Base-by-base conservation (phyloP, 2,113 vertebrate genomes). In the Xiphophorus couchianus region DNA sequence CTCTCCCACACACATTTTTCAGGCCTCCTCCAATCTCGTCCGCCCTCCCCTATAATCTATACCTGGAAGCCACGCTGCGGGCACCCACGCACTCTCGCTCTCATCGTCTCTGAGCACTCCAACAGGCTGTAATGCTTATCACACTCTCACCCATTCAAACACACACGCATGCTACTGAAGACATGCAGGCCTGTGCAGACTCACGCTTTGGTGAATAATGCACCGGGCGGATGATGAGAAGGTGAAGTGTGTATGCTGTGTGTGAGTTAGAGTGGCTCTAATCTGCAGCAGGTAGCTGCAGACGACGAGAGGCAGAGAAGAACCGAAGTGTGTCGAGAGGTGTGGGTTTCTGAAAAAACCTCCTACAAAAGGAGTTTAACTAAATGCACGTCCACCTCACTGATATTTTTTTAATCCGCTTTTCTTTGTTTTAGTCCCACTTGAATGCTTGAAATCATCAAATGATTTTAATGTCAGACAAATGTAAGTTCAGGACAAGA, bases 21-120 rank as follows among this genome's bases (percentile, higher is more conserved):
- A 58, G 51, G 22, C 51, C 44, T 58, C 51, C 51, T 58, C 51
- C 51, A n/a, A 58, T n/a, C 51, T 58, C 22, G 51, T 58, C 25
- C 22, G 22, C 51, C 4, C 51, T 58, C 22, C 51, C 51, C 51
- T 58, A 77, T 89, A 89, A 92, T 90, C 87, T 89, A 48, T 81
- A 91, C 83, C 87, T 85, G 80, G 80, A 79, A 90, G 89, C 83
- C 78, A 54, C 63, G 80, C 91, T 88, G 10, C 63, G 76, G 82
- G 89, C 89, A 65, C 91, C 92, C 88, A 91, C 90, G 33, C 88
- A 64, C 76, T 69, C 74, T 75, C 87, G 74, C 80, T 70, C 76
- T 75, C 87, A 76, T 78, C 79, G 75, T 78, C 78, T 90, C 85
- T 87, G 73, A 25, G 65, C 84, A 82, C 88, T 93, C 85, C 88